These are phyloP conservation scores for Pseudoatta argentina DNA, from an alignment of 1,140 invertebrate species.

Conservation along the genomic window DNA sequence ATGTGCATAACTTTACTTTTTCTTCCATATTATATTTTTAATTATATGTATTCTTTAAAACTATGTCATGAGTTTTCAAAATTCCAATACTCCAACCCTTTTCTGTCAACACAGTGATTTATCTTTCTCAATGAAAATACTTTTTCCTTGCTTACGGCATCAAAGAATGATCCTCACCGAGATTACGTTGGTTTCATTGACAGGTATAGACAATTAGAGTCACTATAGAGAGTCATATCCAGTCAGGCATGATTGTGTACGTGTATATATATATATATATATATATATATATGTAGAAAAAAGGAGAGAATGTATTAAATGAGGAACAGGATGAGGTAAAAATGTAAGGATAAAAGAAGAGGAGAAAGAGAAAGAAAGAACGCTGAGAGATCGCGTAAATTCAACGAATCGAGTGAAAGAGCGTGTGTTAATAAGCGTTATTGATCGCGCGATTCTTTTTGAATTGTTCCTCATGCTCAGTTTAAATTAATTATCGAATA, in stretches of 20 bases:
- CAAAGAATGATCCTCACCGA: neutral
- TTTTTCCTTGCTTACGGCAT: neutral
- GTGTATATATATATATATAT: neutral
- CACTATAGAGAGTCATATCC: neutral
- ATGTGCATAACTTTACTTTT: neutral
- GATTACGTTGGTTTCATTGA: neutral
- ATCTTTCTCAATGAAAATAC: neutral
- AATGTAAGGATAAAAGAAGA: constrained; percentile 3
- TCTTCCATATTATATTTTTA: neutral
- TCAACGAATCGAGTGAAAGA: constrained; percentile 27
- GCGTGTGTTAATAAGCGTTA: constrained; percentile 44
- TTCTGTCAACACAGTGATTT: too few relatives aligned
- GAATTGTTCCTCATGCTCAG: neutral
- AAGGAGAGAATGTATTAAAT: neutral
- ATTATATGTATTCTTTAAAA: too few relatives aligned
- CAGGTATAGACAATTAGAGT: neutral
- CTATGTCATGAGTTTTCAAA: neutral
- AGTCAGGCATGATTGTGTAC: neutral
- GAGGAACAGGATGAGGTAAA: neutral
- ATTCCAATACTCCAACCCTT: neutral
- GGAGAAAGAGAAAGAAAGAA: constrained; percentile 58
- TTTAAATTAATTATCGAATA: constrained; percentile 30
- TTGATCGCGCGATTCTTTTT: constrained; percentile 15
- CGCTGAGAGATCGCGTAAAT: constrained; percentile 56
- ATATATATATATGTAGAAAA: neutral